Base-by-base conservation (phyloP, 2,888 invertebrate genomes). In the Malthinus flaveolus region DNA sequence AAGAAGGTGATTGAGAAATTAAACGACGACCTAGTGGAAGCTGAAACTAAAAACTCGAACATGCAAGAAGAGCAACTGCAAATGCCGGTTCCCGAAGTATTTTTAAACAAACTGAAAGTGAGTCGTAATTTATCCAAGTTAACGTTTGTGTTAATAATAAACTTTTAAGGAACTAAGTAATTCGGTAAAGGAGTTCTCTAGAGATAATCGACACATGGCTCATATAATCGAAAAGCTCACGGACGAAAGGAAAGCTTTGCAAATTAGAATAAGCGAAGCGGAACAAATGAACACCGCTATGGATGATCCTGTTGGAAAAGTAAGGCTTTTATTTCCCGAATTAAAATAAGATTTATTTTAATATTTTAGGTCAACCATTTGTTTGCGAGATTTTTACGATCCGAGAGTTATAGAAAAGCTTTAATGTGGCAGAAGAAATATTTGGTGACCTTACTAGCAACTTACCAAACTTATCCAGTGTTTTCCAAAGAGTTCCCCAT, bases 391-490 rank as follows among this genome's bases (percentile, higher is more conserved):
- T 92, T 89, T 73, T 79, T 94, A 65, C 84, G 91, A 32, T 85
- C 90, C 3, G 92, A 95, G 74, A 93, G 94, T 72, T 91, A 90
- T 69, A 85, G 91, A 57, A 95, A 94, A 75, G 91, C 95, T 9
- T 81, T 97, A 51, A 85, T 90, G 49, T 95, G 90, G 84, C 97
- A 97, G 81, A 97, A 97, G 79, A 85, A 89, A 12, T 96, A 95
- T 77, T 79, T 97, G 51, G 83, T 91, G 63, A 83, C 89, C 10
- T 84, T 90, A 57, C 73, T 92, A 42, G 76, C 79, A 0, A 82
- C 78, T 49, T 75, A 76, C 56, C 72, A 74, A 54, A 62, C 58
- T 52, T 66, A 66, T 46, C 66, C 67, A 13, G 47, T 62, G 7
- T 61, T 67, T 7, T 61, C 50, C 12, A 32, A 50, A 44, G 48